phyloP scores from a whole-genome alignment of 1,140 invertebrate species.

The Chironomus striatipennis region DNA sequence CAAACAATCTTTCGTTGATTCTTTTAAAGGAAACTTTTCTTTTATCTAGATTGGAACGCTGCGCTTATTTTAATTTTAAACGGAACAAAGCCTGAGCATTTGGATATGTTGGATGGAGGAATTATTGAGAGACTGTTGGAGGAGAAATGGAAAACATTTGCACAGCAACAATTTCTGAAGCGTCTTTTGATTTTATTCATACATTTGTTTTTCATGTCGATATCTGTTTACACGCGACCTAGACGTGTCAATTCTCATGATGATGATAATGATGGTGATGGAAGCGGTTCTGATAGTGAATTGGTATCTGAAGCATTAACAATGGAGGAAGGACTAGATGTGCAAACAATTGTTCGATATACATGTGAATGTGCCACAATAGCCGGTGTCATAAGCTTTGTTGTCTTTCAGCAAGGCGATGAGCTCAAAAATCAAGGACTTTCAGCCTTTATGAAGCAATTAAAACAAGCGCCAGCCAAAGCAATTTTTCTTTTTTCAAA shows the following conservation, averaged over 20 bases:
- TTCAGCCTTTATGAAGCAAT: constrained; percentile 79
- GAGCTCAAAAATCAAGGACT: constrained; percentile 92
- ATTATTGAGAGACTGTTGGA: constrained; percentile 94
- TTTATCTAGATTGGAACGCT: constrained; percentile 88
- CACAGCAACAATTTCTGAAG: constrained; percentile 86
- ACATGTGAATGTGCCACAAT: constrained; percentile 77
- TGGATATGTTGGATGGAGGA: constrained; percentile 97
- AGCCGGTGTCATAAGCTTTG: constrained; percentile 74
- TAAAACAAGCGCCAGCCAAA: constrained; percentile 89
- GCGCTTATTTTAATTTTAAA: constrained; percentile 96
- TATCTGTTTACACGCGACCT: constrained; percentile 83
- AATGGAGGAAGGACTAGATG: constrained; percentile 31
- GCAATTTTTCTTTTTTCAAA: constrained; percentile 89
- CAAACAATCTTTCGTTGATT: constrained; percentile 17
- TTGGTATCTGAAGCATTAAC: constrained; percentile 3
- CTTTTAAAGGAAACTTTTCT: constrained; percentile 15
- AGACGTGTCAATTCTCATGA: not conserved
- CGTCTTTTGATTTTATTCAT: constrained; percentile 76
- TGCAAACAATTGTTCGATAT: constrained; percentile 52
- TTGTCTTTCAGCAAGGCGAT: constrained; percentile 84
- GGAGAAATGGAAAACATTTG: constrained; percentile 99
- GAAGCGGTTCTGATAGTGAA: constrained; percentile 24
- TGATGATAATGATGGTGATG: constrained; percentile 27
- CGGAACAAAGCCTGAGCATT: constrained; percentile 93
- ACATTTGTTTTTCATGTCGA: constrained; percentile 79